Base-by-base conservation (phyloP, 1,140 invertebrate species). In the Conus ventricosus region DNA sequence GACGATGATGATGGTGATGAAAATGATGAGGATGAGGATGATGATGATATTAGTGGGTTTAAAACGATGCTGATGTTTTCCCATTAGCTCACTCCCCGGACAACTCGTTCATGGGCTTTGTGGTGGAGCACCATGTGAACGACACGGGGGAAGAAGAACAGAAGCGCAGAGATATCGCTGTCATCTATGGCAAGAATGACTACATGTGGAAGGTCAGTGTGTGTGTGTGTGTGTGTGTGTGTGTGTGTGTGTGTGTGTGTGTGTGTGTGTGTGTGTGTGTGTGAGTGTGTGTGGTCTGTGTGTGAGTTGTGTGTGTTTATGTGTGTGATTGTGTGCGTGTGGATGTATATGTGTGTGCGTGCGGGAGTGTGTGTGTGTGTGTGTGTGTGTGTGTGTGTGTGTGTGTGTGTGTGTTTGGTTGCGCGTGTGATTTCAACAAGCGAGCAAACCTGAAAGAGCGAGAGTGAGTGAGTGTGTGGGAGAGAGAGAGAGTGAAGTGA, bases 81-180 rank as follows among this genome's bases (percentile, higher is more conserved):
- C 67, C 92, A 90, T 15, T 90, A 95, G 94, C 95, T 85, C 95
- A 95, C 88, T 95, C 95, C 25, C 94, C 95, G 82, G 95, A 96
- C 89, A 95, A 95, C 90, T 95, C 95, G 1, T 96, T 96, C 87
- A 94, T 95, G 92, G 95, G 95, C 23, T 95, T 95, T 91, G 94
- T 95, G 15, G 95, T 95, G 71, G 94, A 95, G 87, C 89, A 92
- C 55, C 91, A 93, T 88, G 88, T 93, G 11, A 94, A 94, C 85
- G 90, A 92, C 75, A 81, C 90, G 4, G 85, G 89, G 51, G 88
- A 87, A 11, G 86, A 91, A 76, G 86, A 91, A 71, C 89, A 91
- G 13, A 75, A 91, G 78, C 80, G 93, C 60, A 92, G 92, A 80
- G 91, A 95, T 67, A 90, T 92, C 63, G 95, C 94, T 25, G 85